These are phyloP conservation scores for Eucidaris tribuloides DNA, from an alignment of 35 echinoderm and acorn worm species.

Conservation along the genomic window DNA sequence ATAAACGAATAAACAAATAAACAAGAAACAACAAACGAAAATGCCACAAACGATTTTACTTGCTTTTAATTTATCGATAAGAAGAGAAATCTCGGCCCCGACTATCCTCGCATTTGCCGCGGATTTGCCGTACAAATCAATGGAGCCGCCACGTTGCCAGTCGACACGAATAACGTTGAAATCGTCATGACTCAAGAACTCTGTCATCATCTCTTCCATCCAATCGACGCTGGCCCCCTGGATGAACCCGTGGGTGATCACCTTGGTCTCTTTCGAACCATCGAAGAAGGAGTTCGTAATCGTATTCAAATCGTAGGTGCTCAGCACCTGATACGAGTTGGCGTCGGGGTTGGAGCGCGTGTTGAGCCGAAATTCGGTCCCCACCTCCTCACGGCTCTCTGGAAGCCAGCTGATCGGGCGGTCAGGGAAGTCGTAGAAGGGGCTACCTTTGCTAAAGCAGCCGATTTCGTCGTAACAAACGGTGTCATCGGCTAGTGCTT, in stretches of 20 bases:
- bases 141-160: constrained; percentile 36
- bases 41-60: too few species aligned
- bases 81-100: constrained; percentile 67
- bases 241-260: constrained; percentile 67
- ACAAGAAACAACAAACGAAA: too few species aligned
- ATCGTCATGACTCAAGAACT: constrained; percentile 53
- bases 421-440: constrained; percentile 76
- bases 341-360: constrained; percentile 62
- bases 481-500: constrained; percentile 15
- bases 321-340: neutral
- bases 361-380: constrained; percentile 68
- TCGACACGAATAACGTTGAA: constrained; percentile 60
- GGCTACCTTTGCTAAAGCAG: constrained; percentile 66
- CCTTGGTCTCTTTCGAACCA: constrained; percentile 49
- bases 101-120: constrained; percentile 71
- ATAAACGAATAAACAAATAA: too few species aligned
- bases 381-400: constrained; percentile 46
- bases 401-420: constrained; percentile 72
- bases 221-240: constrained; percentile 32
- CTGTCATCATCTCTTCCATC: constrained; percentile 60
- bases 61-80: constrained; percentile 61
- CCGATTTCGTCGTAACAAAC: constrained; percentile 89
- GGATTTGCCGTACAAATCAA: constrained; percentile 28
- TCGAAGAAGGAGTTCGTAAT: constrained; percentile 54
- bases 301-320: neutral